Conservation (phyloP, 2,888 invertebrate genomes). For the Drosophila suboccidentalis region DNA sequence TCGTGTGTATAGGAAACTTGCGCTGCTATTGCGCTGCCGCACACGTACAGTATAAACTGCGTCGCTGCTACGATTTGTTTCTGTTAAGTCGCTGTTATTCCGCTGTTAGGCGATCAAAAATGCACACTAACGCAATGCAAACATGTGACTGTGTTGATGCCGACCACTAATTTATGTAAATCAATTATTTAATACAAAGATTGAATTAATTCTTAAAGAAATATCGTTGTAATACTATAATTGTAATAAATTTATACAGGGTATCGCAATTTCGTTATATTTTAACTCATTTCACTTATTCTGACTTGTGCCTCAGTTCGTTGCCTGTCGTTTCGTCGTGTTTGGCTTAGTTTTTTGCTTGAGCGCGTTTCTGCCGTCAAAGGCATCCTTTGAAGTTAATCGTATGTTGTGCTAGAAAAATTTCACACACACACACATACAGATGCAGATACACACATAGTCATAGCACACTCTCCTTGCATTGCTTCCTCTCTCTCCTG, state of each 20-base stretch:
- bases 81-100: too few relatives aligned
- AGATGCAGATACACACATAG: conserved; percentile 18
- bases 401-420: conserved; percentile 68
- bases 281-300: conserved; percentile 3
- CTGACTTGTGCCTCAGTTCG: conserved; percentile 24
- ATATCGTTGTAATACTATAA: too few relatives aligned
- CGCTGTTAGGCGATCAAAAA: too few relatives aligned
- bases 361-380: conserved; percentile 76
- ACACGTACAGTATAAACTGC: too few relatives aligned
- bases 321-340: conserved; percentile 33
- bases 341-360: conserved; percentile 77
- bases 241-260: conserved; percentile 12
- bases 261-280: conserved; percentile 13
- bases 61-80: too few relatives aligned
- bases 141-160: too few relatives aligned
- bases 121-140: too few relatives aligned
- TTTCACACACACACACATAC: conserved; percentile 43
- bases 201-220: too few relatives aligned
- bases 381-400: conserved; percentile 81
- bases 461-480: conserved; percentile 4
- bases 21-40: too few relatives aligned
- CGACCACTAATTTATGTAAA: too few relatives aligned
- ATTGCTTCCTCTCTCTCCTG: conserved; percentile 28
- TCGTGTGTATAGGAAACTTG: too few relatives aligned
- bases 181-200: too few relatives aligned